Base-by-base conservation (phyloP, 2,888 invertebrate genomes). In the Tetropium fuscum region DNA sequence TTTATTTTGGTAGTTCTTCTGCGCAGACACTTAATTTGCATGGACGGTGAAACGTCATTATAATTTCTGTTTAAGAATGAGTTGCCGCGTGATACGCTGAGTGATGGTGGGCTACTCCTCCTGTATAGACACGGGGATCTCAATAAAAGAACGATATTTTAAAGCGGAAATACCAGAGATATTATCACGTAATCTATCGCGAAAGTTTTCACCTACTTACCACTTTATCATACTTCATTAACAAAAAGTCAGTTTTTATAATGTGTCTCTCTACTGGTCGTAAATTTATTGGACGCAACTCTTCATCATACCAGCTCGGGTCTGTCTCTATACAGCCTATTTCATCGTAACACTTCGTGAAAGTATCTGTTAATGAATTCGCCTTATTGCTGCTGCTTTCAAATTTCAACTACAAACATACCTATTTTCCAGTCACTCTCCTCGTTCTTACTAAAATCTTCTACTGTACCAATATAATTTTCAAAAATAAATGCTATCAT, bases 171-270 rank as follows among this genome's bases (percentile, higher is more conserved):
- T n/a, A n/a, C n/a, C n/a, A n/a, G n/a, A n/a, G n/a, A n/a, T n/a
- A n/a, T n/a, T n/a, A n/a, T n/a, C n/a, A n/a, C n/a, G n/a, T n/a
- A n/a, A n/a, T n/a, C n/a, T n/a, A n/a, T n/a, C n/a, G n/a, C n/a
- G n/a, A n/a, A n/a, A n/a, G n/a, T n/a, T n/a, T n/a, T n/a, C 8
- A 15, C n/a, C 48, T 57, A 57, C 53, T 56, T 63, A 62, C 63
- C 36, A 48, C 22, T 19, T 54, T 49, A 44, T 69, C 66, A 11
- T 62, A 60, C 58, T 75, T 76, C 58, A 82, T 71, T 8, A 78
- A 65, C 45, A 80, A 44, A 64, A 83, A 83, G 32, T 80, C 78
- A 1, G 83, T 82, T 66, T 79, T 79, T 47, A 83, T 79, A 2
- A 78, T 74, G 60, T 80, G 75, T 22, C 81, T 68, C 40, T 77